Evolutionary conservation across 2,113 vertebrate species (phyloP).

Genomic region (Indri indri): DNA sequence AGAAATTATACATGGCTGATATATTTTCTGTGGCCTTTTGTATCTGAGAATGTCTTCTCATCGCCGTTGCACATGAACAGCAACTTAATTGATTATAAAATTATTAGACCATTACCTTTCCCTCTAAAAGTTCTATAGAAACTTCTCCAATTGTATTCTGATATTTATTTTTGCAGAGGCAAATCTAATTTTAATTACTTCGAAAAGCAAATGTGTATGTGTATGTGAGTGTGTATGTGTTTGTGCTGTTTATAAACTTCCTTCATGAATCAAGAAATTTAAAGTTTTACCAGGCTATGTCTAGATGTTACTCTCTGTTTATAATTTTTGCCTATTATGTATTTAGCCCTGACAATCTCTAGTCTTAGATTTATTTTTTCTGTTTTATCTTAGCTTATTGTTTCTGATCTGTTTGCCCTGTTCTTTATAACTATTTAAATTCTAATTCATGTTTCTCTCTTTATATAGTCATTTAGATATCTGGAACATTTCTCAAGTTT

Average conservation of each 20-base stretch:
- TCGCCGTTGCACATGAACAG: not conserved
- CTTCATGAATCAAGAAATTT: not conserved
- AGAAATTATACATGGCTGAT: not conserved
- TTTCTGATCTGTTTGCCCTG: not conserved
- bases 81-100: not conserved
- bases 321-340: not conserved
- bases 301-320: not conserved
- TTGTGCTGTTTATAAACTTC: not conserved
- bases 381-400: not conserved
- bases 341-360: not conserved
- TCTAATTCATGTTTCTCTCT: not conserved
- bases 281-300: not conserved
- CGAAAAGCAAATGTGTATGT: not conserved
- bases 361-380: not conserved
- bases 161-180: not conserved
- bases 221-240: not conserved
- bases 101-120: not conserved
- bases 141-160: not conserved
- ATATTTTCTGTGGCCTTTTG: not conserved
- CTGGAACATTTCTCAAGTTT: not conserved
- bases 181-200: not conserved
- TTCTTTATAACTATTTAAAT: not conserved
- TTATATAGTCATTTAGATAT: not conserved
- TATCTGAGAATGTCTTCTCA: not conserved
- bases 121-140: not conserved